Conservation (phyloP, 2,113 vertebrate genomes). For the Ursus arctos region DNA sequence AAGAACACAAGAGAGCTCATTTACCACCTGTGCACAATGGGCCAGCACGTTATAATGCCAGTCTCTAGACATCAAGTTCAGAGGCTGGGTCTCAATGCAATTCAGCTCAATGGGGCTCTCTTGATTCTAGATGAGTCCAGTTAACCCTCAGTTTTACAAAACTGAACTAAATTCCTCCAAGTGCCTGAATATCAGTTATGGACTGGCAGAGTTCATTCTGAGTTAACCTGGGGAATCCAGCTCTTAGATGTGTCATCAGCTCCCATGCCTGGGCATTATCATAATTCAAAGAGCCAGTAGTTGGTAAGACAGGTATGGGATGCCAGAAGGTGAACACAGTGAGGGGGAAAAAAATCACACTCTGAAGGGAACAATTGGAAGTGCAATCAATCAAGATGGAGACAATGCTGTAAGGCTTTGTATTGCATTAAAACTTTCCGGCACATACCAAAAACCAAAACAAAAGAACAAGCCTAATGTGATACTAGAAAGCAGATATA, state of each 20-base stretch:
- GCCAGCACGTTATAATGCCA: background rate
- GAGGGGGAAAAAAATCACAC: background rate
- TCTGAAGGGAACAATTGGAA: background rate
- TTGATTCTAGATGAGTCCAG: background rate
- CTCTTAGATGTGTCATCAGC: background rate
- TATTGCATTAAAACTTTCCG: background rate
- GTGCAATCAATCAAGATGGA: background rate
- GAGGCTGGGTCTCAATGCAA: background rate
- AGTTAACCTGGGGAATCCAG: background rate
- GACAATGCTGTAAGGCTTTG: background rate
- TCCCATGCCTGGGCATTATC: background rate
- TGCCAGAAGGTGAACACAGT: background rate
- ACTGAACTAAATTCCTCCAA: background rate
- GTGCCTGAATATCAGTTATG: background rate
- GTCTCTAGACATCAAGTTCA: background rate
- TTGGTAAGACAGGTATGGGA: background rate
- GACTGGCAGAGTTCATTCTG: background rate
- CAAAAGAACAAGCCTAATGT: background rate
- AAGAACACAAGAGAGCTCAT: background rate
- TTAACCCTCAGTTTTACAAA: constrained; percentile 10
- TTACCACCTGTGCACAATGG: background rate
- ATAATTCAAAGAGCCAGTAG: background rate
- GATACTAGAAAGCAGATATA: background rate
- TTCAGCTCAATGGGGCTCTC: background rate
- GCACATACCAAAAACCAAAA: background rate